Evolutionary conservation across 1,140 invertebrate genomes (phyloP).

Genomic region (Leptopilina clavipes): DNA sequence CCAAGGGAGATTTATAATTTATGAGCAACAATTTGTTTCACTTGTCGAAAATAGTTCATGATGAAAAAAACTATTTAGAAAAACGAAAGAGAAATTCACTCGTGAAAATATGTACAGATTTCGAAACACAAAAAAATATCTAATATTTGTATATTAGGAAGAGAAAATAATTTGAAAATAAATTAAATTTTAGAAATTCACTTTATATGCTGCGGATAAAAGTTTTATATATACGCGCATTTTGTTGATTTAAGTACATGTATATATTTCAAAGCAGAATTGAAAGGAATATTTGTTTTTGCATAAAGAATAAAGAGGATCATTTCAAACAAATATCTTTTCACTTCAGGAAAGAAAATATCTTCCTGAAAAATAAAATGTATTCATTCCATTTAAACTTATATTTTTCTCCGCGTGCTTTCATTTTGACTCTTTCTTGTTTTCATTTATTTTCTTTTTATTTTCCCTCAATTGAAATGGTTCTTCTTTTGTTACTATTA

Average conservation of each 20-base stretch:
- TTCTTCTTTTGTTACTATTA: neutral
- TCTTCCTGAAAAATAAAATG: constrained; percentile 1
- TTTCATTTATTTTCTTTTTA: neutral
- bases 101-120: too few relatives aligned
- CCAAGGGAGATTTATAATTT: neutral
- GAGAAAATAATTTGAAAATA: too few relatives aligned
- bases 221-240: neutral
- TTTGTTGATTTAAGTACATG: neutral
- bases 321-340: constrained; percentile 13
- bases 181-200: neutral
- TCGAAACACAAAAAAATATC: too few relatives aligned
- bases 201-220: neutral
- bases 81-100: neutral
- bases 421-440: neutral
- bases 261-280: neutral
- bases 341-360: neutral
- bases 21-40: neutral
- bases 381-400: constrained; percentile 7
- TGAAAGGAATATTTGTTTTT: constrained; percentile 9
- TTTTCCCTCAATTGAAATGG: neutral
- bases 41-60: neutral
- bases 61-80: neutral
- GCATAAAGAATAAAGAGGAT: constrained; percentile 4
- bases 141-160: too few relatives aligned
- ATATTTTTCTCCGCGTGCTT: neutral